Percentiles rank a stretch among this genome's conserved stretches.
phyloP scores from a whole-genome alignment of 2,113 vertebrate species.

The Crotalus horridus region DNA sequence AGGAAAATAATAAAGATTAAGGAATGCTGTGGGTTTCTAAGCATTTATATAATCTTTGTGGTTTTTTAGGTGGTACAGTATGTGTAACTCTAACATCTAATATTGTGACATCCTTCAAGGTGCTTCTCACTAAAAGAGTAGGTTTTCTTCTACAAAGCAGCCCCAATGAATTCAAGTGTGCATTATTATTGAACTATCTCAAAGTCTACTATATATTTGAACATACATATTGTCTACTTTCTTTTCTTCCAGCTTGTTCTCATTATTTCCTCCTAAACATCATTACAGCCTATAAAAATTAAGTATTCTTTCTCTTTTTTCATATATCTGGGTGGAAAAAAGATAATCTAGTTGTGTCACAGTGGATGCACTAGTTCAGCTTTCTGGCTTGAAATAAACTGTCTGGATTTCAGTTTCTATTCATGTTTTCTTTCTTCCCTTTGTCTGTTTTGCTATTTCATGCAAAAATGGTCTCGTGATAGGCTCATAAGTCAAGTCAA shows the following conservation, averaged over 20 bases:
- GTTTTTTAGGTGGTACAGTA: not conserved
- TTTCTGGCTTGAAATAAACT: not conserved
- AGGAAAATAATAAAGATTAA: not conserved
- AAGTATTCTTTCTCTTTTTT: no score
- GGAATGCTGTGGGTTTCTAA: not conserved
- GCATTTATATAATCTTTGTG: not conserved
- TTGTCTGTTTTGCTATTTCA: not conserved
- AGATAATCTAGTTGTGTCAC: not conserved
- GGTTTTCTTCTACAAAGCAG: not conserved
- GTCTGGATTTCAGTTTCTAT: not conserved
- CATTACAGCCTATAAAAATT: not conserved
- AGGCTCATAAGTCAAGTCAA: constrained; percentile 11
- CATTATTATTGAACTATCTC: not conserved
- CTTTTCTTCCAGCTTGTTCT: not conserved
- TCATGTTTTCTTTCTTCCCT: not conserved
- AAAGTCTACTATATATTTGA: not conserved
- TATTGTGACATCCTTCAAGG: not conserved
- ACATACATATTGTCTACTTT: not conserved
- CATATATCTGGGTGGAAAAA: not conserved
- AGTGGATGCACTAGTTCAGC: not conserved
- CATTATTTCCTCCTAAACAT: not conserved
- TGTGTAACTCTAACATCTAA: not conserved
- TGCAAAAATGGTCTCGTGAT: not conserved
- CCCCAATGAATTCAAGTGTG: not conserved
- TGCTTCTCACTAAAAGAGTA: not conserved